phyloP scores from a whole-genome alignment of 2,113 vertebrate species.

The Albula goreensis region DNA sequence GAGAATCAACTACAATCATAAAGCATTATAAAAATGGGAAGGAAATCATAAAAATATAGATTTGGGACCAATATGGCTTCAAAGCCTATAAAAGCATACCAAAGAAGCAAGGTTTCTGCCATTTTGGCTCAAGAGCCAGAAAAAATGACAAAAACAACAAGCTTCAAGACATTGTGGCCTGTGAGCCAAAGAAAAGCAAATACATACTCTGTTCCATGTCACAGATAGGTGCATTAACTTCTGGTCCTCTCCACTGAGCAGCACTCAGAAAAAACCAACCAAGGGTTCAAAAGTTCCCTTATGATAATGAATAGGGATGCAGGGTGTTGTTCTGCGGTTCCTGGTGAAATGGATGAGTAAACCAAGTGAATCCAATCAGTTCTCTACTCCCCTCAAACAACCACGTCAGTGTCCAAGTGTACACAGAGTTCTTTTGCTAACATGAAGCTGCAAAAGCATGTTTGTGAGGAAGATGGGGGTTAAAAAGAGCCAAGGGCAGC shows the following conservation, averaged over 20 bases:
- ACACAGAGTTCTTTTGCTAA: neutral
- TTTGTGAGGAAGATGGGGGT: neutral
- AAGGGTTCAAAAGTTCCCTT: conserved; percentile 3
- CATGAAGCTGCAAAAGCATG: neutral
- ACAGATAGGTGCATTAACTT: too few relatives aligned
- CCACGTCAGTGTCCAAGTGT: neutral
- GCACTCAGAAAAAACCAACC: neutral
- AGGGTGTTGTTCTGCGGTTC: neutral
- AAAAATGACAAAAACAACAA: neutral
- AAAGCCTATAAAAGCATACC: neutral
- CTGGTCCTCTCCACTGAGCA: neutral
- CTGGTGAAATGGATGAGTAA: neutral
- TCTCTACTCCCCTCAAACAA: neutral
- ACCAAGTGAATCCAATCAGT: neutral
- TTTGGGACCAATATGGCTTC: neutral
- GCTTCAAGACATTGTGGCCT: neutral
- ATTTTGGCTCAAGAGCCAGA: neutral
- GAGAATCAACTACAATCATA: too few relatives aligned
- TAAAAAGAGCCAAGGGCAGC: neutral
- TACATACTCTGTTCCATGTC: too few relatives aligned
- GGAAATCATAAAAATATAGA: neutral
- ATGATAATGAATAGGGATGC: conserved; percentile 4
- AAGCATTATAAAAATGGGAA: neutral
- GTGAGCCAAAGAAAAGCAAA: neutral
- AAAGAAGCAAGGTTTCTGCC: neutral